These are phyloP conservation scores for Virgularia gustaviana DNA, from an alignment of 92 coral and sea anemone species.

Conservation along the genomic window DNA sequence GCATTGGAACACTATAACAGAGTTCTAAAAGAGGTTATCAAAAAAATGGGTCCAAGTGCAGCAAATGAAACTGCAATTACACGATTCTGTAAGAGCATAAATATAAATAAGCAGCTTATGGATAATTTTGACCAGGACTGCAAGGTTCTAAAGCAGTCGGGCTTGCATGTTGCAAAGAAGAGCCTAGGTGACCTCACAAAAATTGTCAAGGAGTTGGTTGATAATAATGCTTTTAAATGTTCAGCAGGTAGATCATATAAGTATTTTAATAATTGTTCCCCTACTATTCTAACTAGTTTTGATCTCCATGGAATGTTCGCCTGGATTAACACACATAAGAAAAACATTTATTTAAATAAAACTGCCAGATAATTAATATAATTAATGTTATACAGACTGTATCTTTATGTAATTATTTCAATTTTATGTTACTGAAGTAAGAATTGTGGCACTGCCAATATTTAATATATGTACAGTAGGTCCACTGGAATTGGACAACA, in stretches of 20 bases:
- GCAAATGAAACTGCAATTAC: slow-evolving; percentile 3
- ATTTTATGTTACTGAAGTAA: too few relatives aligned
- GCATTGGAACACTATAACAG: slow-evolving; percentile 15
- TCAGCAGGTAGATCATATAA: not conserved
- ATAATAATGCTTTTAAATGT: not conserved
- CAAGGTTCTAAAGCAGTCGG: slow-evolving; percentile 5
- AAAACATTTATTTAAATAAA: slow-evolving; percentile 1
- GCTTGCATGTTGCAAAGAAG: not conserved
- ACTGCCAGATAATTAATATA: slow-evolving; percentile 28
- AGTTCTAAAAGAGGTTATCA: slow-evolving; percentile 18
- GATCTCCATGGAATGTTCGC: not conserved
- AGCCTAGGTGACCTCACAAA: not conserved
- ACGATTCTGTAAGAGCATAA: not conserved
- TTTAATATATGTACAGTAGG: too few relatives aligned
- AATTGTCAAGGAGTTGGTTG: not conserved
- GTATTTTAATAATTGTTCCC: not conserved
- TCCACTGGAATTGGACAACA: too few relatives aligned
- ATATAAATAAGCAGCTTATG: not conserved
- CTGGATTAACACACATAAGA: not conserved
- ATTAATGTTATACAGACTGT: too few relatives aligned
- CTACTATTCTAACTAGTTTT: not conserved
- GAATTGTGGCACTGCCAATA: too few relatives aligned
- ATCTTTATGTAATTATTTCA: too few relatives aligned
- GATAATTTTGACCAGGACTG: slow-evolving; percentile 21
- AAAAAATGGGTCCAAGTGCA: slow-evolving; percentile 24